phyloP scores from a whole-genome alignment of 1,140 invertebrate species.

The Tetramorium parvispinum region DNA sequence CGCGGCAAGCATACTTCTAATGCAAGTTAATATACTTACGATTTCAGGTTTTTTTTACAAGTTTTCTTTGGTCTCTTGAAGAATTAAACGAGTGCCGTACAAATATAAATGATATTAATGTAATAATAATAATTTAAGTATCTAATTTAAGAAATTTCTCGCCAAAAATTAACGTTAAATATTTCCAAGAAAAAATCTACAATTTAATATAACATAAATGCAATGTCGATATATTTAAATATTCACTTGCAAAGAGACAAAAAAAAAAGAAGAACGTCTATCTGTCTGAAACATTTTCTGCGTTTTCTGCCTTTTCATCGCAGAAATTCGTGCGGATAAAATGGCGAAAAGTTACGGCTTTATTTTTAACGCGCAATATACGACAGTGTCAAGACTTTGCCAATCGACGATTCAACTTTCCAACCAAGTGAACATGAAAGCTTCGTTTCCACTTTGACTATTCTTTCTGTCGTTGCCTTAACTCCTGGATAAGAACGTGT shows the following conservation, averaged over 20 bases:
- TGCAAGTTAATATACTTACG: slow-evolving; percentile 30
- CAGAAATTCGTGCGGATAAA: slow-evolving; percentile 40
- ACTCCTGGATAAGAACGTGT: background rate
- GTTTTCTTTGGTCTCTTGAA: background rate
- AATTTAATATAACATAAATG: background rate
- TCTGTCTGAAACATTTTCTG: background rate
- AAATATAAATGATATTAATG: background rate
- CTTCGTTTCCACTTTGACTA: slow-evolving; percentile 6
- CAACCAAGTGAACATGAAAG: slow-evolving; percentile 52
- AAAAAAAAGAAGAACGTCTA: background rate
- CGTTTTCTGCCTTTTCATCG: slow-evolving; percentile 7
- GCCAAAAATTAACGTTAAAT: background rate
- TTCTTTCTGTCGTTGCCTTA: slow-evolving; percentile 7
- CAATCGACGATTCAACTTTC: slow-evolving; percentile 65
- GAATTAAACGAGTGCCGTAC: background rate
- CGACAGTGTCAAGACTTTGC: slow-evolving; percentile 20
- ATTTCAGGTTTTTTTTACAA: background rate
- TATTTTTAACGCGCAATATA: slow-evolving; percentile 58
- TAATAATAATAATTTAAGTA: background rate
- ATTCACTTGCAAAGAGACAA: background rate
- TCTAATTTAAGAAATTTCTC: background rate
- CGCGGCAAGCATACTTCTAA: slow-evolving; percentile 8
- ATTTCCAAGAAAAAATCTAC: background rate
- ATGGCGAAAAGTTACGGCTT: slow-evolving; percentile 47
- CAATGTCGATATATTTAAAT: background rate